phyloP scores from a whole-genome alignment of 2,888 invertebrate genomes.

The Lepidochrysops patricia region DNA sequence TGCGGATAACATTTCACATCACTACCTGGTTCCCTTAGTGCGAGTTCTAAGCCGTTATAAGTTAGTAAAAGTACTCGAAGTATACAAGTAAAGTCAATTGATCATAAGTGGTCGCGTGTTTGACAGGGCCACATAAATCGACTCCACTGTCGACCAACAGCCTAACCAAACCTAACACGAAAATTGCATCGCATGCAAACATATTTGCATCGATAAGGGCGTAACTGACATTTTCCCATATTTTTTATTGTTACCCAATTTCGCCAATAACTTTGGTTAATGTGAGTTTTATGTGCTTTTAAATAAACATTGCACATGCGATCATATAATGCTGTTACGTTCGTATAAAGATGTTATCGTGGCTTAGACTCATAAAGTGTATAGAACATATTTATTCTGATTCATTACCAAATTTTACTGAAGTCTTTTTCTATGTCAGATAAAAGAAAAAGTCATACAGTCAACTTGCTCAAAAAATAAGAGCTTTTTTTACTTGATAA shows the following conservation, averaged over 20 bases:
- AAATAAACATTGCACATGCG: background rate
- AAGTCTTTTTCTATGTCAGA: too few relatives aligned
- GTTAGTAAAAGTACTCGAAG: background rate
- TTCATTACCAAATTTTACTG: too few relatives aligned
- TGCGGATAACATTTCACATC: background rate
- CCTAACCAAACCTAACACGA: conserved; percentile 49
- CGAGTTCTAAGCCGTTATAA: too few relatives aligned
- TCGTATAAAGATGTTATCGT: background rate
- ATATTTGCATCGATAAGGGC: conserved; percentile 34
- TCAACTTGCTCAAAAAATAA: too few relatives aligned
- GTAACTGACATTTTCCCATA: conserved; percentile 35
- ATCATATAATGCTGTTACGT: too few relatives aligned
- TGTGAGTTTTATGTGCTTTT: background rate
- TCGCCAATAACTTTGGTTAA: conserved; percentile 20
- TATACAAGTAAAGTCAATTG: conserved; percentile 37
- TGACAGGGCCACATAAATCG: conserved; percentile 49
- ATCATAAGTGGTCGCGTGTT: conserved; percentile 59
- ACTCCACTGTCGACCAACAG: conserved; percentile 48
- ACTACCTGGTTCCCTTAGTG: too few relatives aligned
- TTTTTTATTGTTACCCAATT: conserved; percentile 29
- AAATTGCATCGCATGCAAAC: conserved; percentile 64
- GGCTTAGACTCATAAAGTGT: background rate
- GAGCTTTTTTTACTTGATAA: too few relatives aligned
- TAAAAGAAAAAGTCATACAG: too few relatives aligned
- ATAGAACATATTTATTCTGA: too few relatives aligned